A percentile compares a stretch with the other conserved stretches of the same genome.
Conservation (phyloP, 2,888 invertebrate genomes). For the Hedychridium roseum region DNA sequence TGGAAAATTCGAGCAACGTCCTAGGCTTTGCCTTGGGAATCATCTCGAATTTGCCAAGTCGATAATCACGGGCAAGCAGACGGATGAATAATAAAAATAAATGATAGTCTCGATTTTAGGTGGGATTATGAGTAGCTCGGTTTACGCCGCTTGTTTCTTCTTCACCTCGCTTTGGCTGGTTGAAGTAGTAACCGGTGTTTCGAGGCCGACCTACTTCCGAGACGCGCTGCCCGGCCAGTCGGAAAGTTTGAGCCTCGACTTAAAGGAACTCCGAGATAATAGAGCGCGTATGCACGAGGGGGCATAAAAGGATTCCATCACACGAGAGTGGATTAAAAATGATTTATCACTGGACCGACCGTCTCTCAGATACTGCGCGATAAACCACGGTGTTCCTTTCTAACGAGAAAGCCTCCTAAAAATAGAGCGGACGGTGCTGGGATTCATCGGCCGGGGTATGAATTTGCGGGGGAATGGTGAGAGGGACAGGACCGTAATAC, state of each 20-base stretch:
- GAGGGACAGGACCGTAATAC: no score
- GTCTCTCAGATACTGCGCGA: no score
- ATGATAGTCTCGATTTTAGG: not conserved
- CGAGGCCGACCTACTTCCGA: slow-evolving; percentile 19
- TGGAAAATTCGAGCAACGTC: not conserved
- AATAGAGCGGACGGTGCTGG: no score
- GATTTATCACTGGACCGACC: no score
- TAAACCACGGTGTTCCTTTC: no score
- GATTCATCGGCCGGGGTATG: no score
- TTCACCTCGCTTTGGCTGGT: slow-evolving; percentile 8
- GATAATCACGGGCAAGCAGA: no score
- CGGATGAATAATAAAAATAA: no score
- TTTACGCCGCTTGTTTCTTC: slow-evolving; percentile 7
- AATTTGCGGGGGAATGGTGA: no score
- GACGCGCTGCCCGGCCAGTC: slow-evolving; percentile 7
- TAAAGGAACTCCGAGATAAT: slow-evolving; percentile 4
- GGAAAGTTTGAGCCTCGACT: slow-evolving; percentile 20
- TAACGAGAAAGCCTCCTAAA: no score
- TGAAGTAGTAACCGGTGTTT: slow-evolving; percentile 22
- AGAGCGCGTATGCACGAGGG: no score
- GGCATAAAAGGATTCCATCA: not conserved
- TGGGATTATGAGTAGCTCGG: not conserved
- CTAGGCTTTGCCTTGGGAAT: not conserved
- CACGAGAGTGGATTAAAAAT: no score
- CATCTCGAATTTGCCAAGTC: not conserved